Base-by-base conservation (phyloP, 2,797 vertebrate genomes). In the Acridotheres tristis region DNA sequence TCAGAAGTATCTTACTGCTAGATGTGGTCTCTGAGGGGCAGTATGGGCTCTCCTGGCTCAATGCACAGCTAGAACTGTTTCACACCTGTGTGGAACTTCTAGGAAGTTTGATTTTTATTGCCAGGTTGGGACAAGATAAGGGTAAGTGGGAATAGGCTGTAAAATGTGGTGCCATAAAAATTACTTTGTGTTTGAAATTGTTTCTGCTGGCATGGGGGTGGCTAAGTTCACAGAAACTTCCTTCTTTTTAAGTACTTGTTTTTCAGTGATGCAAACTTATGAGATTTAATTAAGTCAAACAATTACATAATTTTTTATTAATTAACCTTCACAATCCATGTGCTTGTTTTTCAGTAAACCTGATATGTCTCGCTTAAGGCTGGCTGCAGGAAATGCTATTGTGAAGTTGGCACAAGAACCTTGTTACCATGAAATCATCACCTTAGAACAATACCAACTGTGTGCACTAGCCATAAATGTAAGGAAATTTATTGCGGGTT, bases 401-500 rank as follows among this genome's bases (percentile, higher is more conserved):
- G 98, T 99, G 94, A 99, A 99, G 97, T 97, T 99, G 96, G 99
- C 99, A 25, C 99, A 99, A 96, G 99, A 99, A 92, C 99, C 99
- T 32, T 99, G 99, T 97, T 99, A 99, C 94, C 99, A 99, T 19
- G 99, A 99, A 98, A 99, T 99, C 97, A 99, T 99, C 98, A 99
- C 99, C 3, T 97, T 99, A 97, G 99, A 99, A 95, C 99, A 99
- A 59, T 99, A 99, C 96, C 99, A 99, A 97, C 98, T 99, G 51
- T 99, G 99, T 66, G 98, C 99, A 0, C 98, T 99, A 45, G 99
- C 99, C 95, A 99, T 99, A 97, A 99, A 99, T 54, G 99, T 99
- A 98, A 98, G 99, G 85, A 93, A 83, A 88, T 83, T 50, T 65
- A 9, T 51, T 80, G 38, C 34, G 83, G 66, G 47, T 81, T 91